A percentile compares a stretch with the other conserved stretches of the same genome.
Evolutionary conservation across 2,797 vertebrate genomes (phyloP).

Genomic region (Sebastiscus albofasciatus): DNA sequence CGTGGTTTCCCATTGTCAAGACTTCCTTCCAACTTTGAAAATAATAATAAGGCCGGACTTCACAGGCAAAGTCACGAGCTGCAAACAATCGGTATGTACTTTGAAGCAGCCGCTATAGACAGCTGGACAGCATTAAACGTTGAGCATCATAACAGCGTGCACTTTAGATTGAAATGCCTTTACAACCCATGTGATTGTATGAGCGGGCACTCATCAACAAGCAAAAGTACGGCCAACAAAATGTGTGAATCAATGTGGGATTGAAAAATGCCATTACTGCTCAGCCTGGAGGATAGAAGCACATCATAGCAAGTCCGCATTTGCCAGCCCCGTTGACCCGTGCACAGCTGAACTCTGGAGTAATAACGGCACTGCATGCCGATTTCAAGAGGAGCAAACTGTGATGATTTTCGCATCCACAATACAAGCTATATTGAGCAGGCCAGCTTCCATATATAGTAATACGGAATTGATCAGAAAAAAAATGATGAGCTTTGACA

Average conservation of each 20-base stretch:
- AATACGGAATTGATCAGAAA: background rate
- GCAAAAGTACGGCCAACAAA: background rate
- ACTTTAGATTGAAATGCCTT: slow-evolving; percentile 12
- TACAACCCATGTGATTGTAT: background rate
- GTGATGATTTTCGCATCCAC: background rate
- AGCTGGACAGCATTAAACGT: background rate
- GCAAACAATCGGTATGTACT: background rate
- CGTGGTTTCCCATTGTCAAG: background rate
- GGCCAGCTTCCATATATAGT: background rate
- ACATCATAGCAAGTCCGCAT: slow-evolving; percentile 28
- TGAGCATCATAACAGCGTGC: background rate
- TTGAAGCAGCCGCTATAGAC: background rate
- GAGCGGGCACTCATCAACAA: slow-evolving; percentile 10
- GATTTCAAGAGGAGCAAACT: background rate
- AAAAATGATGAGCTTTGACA: background rate
- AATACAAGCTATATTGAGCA: background rate
- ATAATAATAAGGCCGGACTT: background rate
- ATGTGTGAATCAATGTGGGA: slow-evolving; percentile 36
- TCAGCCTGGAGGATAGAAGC: slow-evolving; percentile 28
- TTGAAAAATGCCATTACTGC: slow-evolving; percentile 16
- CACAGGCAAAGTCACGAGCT: background rate
- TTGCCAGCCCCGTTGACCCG: slow-evolving; percentile 29
- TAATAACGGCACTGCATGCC: background rate
- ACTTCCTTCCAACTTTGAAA: background rate
- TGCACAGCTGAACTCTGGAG: background rate